Conservation (phyloP, 2,888 invertebrate genomes). For the Escarpia spicata region DNA sequence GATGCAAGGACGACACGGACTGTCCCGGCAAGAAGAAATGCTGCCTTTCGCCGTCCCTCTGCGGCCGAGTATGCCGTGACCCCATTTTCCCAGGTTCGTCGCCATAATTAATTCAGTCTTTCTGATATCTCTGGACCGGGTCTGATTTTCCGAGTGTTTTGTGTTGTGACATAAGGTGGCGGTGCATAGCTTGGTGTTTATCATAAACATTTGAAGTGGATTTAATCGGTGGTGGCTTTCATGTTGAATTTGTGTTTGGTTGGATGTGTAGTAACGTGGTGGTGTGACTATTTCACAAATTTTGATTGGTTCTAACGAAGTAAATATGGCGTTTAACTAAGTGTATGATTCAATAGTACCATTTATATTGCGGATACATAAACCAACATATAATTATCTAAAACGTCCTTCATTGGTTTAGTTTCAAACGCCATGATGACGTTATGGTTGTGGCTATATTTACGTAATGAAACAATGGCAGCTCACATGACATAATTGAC, state of each 20-base stretch:
- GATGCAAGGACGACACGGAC: background rate
- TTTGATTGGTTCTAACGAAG: background rate
- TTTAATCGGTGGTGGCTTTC: background rate
- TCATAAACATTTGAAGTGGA: background rate
- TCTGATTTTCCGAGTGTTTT: background rate
- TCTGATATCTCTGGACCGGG: background rate
- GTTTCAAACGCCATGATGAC: background rate
- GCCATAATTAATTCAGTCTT: background rate
- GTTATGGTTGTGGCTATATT: background rate
- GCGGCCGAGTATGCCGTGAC: background rate
- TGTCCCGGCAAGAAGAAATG: background rate
- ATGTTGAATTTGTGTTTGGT: background rate
- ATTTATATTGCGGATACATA: too few species aligned
- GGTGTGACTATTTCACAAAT: background rate
- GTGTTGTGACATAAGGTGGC: background rate
- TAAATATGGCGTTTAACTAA: background rate
- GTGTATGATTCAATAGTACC: too few species aligned
- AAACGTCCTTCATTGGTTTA: background rate
- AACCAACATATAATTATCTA: too few species aligned
- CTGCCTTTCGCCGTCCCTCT: background rate
- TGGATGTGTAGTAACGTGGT: background rate
- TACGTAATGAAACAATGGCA: background rate
- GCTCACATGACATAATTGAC: background rate
- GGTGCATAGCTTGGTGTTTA: background rate
- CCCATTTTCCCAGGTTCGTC: background rate